These are phyloP conservation scores for Typhlichthys subterraneus DNA, from an alignment of 2,797 vertebrate genomes.

Conservation along the genomic window DNA sequence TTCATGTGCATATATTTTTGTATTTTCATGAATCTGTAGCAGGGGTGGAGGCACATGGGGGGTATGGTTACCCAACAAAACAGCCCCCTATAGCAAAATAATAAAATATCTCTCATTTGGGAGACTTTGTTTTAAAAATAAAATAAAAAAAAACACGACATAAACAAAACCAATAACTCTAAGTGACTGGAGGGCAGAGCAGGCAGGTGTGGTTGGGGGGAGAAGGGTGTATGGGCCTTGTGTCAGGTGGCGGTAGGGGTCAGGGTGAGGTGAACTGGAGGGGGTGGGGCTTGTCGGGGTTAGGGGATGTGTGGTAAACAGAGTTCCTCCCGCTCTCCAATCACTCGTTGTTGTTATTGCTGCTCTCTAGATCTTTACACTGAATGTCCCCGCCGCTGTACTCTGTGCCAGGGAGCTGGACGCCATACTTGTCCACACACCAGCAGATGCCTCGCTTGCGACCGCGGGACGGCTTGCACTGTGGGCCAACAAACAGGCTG, in stretches of 20 bases:
- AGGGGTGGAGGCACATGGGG: constrained; percentile 4
- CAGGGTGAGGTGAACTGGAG: neutral
- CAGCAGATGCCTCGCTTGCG: constrained; percentile 96
- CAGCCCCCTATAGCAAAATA: constrained; percentile 23
- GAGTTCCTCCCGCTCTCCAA: constrained; percentile 41
- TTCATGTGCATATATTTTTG: constrained; percentile 76
- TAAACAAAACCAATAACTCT: constrained; percentile 71
- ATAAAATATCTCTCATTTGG: no score
- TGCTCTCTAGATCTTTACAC: constrained; percentile 95
- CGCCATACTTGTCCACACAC: constrained; percentile 97
- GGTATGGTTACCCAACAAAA: constrained; percentile 39
- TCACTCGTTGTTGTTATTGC: constrained; percentile 90
- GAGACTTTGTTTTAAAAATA: constrained; percentile 31
- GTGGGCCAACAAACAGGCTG: constrained; percentile 19
- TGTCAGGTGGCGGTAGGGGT: constrained; percentile 67
- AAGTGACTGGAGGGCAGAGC: constrained; percentile 85
- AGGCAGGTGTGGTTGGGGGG: constrained; percentile 76
- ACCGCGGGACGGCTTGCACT: constrained; percentile 97
- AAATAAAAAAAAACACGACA: constrained; percentile 51
- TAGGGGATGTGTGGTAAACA: constrained; percentile 25
- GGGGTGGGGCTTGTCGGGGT: constrained; percentile 3
- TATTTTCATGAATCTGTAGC: constrained; percentile 72
- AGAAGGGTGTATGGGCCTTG: constrained; percentile 79
- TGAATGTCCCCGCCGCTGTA: constrained; percentile 92
- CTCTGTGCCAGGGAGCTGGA: constrained; percentile 93